Conservation (phyloP, 2,888 invertebrate genomes). For the Tolmerus cingulatus region DNA sequence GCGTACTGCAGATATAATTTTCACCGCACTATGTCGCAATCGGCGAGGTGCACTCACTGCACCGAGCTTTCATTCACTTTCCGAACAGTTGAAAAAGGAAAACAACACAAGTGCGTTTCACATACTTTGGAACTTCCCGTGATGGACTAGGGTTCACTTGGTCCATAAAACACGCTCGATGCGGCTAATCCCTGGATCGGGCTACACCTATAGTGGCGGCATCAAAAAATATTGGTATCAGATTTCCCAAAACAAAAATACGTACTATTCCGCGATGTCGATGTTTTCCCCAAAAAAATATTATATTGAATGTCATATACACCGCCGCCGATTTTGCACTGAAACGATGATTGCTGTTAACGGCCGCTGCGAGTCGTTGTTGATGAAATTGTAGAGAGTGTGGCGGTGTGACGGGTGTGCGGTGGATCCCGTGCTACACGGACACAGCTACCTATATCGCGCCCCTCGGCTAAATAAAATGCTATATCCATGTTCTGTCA, state of each 20-base stretch:
- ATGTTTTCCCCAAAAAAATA: background rate
- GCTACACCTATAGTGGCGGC: background rate
- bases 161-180: slow-evolving; percentile 10
- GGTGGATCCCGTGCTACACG: slow-evolving; percentile 12
- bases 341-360: slow-evolving; percentile 50
- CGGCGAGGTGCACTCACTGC: background rate
- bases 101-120: slow-evolving; percentile 35
- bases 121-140: slow-evolving; percentile 1
- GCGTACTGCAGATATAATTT: slow-evolving; percentile 37
- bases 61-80: slow-evolving; percentile 35
- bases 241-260: background rate
- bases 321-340: slow-evolving; percentile 51
- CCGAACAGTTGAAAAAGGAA: slow-evolving; percentile 5
- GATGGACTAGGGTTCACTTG: background rate
- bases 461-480: slow-evolving; percentile 23
- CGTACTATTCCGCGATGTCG: background rate
- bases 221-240: background rate
- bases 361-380: slow-evolving; percentile 50
- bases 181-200: background rate
- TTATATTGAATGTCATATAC: slow-evolving; percentile 46
- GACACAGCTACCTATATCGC: background rate
- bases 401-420: background rate
- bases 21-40: slow-evolving; percentile 40
- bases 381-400: slow-evolving; percentile 39
- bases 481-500: slow-evolving; percentile 21